phyloP scores from a whole-genome alignment of 2,113 vertebrate species.

The Lota lota region DNA sequence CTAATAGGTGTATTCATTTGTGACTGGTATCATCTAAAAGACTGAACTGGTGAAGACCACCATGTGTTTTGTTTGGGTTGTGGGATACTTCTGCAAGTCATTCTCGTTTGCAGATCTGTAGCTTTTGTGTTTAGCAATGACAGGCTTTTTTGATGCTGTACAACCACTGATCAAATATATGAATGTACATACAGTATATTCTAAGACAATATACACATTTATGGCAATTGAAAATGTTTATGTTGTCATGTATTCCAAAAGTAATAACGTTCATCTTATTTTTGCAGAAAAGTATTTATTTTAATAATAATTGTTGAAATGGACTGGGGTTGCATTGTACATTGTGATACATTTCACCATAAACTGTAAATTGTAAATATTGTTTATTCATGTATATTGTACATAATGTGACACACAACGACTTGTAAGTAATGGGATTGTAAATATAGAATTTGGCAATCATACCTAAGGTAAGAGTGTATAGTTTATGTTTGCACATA shows the following conservation, averaged over 20 bases:
- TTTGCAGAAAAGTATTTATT: slow-evolving; percentile 22
- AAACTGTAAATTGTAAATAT: slow-evolving; percentile 49
- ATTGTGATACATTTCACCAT: slow-evolving; percentile 12
- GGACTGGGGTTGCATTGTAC: slow-evolving; percentile 12
- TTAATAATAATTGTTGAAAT: slow-evolving; percentile 20
- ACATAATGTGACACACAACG: slow-evolving; percentile 26
- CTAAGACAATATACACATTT: too few species aligned
- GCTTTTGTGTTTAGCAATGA: slow-evolving; percentile 21
- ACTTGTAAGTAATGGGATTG: slow-evolving; percentile 15
- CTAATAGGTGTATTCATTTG: too few species aligned
- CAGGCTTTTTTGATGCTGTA: slow-evolving; percentile 22
- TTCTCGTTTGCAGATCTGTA: too few species aligned
- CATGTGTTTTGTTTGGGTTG: slow-evolving; percentile 8
- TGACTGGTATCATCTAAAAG: too few species aligned
- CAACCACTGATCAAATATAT: not conserved
- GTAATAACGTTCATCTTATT: slow-evolving; percentile 22
- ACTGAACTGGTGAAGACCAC: too few species aligned
- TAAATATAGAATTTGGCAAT: slow-evolving; percentile 14
- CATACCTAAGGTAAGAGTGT: slow-evolving; percentile 24
- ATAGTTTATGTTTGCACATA: slow-evolving; percentile 52
- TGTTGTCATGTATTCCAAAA: not conserved
- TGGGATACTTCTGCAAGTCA: slow-evolving; percentile 25
- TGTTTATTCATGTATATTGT: slow-evolving; percentile 41
- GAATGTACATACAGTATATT: too few species aligned
- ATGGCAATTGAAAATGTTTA: too few species aligned